phyloP scores from a whole-genome alignment of 2,888 invertebrate genomes.

The Trissoscelio sp. region DNA sequence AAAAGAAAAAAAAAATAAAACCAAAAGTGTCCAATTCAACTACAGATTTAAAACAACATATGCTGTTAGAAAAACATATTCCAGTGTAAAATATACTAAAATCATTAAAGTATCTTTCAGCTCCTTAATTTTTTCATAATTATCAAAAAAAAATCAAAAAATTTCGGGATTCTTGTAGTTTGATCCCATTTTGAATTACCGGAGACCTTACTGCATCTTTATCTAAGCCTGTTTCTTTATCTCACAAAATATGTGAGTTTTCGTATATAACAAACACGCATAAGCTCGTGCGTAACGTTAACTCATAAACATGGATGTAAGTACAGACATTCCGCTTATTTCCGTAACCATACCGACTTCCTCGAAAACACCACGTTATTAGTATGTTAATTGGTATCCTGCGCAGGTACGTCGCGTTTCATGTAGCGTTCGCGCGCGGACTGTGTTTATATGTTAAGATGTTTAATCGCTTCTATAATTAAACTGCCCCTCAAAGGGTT shows the following conservation, averaged over 20 bases:
- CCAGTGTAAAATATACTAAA: no score
- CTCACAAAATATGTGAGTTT: conserved; percentile 35
- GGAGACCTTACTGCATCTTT: conserved; percentile 7
- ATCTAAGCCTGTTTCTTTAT: conserved; percentile 3
- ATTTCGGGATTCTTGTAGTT: no score
- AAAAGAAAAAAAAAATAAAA: no score
- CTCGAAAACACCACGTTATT: conserved; percentile 79
- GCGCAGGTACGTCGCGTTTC: conserved; percentile 79
- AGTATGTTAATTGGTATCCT: conserved; percentile 82
- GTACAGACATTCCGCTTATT: conserved; percentile 56
- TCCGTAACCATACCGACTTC: conserved; percentile 65
- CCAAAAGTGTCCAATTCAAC: no score
- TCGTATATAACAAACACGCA: conserved; percentile 33
- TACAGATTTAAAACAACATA: no score
- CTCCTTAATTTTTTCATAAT: no score
- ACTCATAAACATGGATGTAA: conserved; percentile 56
- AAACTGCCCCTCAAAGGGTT: conserved; percentile 84
- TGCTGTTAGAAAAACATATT: no score
- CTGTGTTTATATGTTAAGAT: conserved; percentile 83
- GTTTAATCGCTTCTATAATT: conserved; percentile 83
- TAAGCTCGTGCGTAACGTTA: conserved; percentile 47
- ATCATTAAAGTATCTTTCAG: no score
- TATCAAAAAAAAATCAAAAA: no score
- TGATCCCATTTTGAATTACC: no score
- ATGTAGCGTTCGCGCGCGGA: conserved; percentile 69